Percentiles rank a stretch among this genome's conserved stretches.
These are phyloP conservation scores for Lochmaea crataegi DNA, from an alignment of 2,888 invertebrate species.

Conservation along the genomic window DNA sequence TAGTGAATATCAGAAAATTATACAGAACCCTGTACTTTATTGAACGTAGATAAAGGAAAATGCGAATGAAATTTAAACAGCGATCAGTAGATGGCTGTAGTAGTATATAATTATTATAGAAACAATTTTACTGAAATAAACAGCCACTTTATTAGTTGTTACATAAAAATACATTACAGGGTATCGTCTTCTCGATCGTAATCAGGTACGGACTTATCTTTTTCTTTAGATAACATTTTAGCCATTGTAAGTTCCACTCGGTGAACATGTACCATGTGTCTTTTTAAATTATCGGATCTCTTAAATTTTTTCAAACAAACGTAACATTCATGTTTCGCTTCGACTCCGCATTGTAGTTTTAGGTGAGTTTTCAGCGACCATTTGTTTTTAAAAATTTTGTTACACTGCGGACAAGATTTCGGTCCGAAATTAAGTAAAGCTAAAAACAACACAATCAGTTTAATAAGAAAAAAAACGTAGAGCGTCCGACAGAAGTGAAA, in stretches of 20 bases:
- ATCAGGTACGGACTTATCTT: not conserved
- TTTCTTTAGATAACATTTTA: not conserved
- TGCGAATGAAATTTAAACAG: not conserved
- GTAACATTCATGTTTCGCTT: slow-evolving; percentile 43
- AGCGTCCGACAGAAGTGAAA: no score
- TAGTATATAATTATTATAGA: not conserved
- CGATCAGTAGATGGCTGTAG: not conserved
- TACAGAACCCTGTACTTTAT: not conserved
- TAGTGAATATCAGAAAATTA: not conserved
- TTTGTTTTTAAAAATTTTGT: slow-evolving; percentile 50
- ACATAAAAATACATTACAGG: no score
- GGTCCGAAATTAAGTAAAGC: slow-evolving; percentile 8
- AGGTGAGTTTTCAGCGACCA: slow-evolving; percentile 50
- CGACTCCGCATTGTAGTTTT: slow-evolving; percentile 50
- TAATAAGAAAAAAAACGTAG: slow-evolving; percentile 10
- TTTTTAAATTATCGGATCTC: slow-evolving; percentile 33
- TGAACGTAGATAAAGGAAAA: no score
- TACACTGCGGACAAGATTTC: slow-evolving; percentile 44
- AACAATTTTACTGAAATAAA: no score
- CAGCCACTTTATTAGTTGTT: no score
- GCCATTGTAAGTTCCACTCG: slow-evolving; percentile 8
- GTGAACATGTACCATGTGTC: slow-evolving; percentile 33
- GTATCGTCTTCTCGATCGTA: not conserved
- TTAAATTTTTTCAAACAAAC: slow-evolving; percentile 43
- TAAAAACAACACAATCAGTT: slow-evolving; percentile 15